Evolutionary conservation across 2,888 invertebrate genomes (phyloP), one percentile per base, ranked within the genome.

Genomic region (Bombylius major): DNA sequence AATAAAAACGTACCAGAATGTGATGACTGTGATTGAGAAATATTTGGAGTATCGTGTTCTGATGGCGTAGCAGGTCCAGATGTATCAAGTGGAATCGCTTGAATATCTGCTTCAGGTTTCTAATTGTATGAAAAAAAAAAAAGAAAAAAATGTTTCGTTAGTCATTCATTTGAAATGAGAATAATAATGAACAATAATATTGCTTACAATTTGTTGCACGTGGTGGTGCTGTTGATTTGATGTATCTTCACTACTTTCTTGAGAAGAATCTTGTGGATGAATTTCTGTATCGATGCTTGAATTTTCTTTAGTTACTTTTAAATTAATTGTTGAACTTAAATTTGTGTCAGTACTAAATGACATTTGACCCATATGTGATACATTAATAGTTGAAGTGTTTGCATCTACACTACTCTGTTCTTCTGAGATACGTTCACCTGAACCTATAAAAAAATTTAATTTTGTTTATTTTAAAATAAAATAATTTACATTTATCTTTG

Each of bases 351-450:
- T 69, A 32, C 70, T 70, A 60, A 77, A 76, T 47, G 78, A 75
- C 67, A 78, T 70, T 60, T 76, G 75, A 60, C 72, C 74, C 68
- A 78, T 79, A 62, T 74, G 75, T 59, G 72, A 78, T 62, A 80
- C 63, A 57, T 71, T 73, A 13, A 73, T 66, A 34, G 70, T 71
- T 70, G 69, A 65, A 56, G 68, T 63, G 23, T 23, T 23, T 33
- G 70, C 61, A 60, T 73, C 73, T 55, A 69, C 65, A 53, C 69
- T 69, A 59, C 67, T 69, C 56, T 76, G 75, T 48, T 78, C 77
- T 56, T 78, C 78, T 7, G 77, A 73, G 57, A 73, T 74, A 56
- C 78, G 72, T 67, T 80, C 81, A 58, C 78, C 76, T 54, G 79
- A 78, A 47, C 78, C 79, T 63, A n/a, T n/a, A n/a, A n/a, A 49